phyloP scores from a whole-genome alignment of 2,113 vertebrate species.

The Dipodomys spectabilis region DNA sequence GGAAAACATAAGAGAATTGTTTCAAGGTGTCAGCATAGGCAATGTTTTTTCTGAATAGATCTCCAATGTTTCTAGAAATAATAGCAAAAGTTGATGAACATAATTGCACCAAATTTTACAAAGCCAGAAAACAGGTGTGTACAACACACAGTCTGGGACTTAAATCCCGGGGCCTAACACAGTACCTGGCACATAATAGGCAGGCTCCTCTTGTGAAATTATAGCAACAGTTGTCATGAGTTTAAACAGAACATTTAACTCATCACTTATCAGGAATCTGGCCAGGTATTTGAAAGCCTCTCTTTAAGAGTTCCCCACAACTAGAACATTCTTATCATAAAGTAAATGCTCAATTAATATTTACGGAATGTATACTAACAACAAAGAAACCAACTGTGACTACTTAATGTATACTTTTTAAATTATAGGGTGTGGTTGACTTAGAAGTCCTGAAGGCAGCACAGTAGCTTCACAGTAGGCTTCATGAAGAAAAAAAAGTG shows the following conservation, averaged over 20 bases:
- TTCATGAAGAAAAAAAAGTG: slow-evolving; percentile 14
- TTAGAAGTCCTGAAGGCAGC: neutral
- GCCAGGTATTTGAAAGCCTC: neutral
- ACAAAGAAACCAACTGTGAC: neutral
- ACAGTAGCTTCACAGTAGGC: neutral
- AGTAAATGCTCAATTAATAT: neutral
- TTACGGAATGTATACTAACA: slow-evolving; percentile 9
- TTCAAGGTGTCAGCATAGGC: too few species aligned
- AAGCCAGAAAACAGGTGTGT: too few species aligned
- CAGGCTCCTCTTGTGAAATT: neutral
- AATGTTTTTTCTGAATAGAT: too few species aligned
- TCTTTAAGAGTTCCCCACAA: neutral
- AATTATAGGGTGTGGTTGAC: neutral
- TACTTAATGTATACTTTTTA: neutral
- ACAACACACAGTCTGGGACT: neutral
- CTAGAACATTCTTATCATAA: neutral
- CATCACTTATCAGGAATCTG: neutral
- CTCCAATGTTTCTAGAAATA: too few species aligned
- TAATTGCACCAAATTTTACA: too few species aligned
- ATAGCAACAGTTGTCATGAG: neutral
- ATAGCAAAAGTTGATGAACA: too few species aligned
- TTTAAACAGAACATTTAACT: neutral
- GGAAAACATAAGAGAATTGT: too few species aligned
- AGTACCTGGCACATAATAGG: neutral
- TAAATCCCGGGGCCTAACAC: neutral